Conservation (phyloP, 2,888 invertebrate genomes). For the Oxyteleia sp. region DNA sequence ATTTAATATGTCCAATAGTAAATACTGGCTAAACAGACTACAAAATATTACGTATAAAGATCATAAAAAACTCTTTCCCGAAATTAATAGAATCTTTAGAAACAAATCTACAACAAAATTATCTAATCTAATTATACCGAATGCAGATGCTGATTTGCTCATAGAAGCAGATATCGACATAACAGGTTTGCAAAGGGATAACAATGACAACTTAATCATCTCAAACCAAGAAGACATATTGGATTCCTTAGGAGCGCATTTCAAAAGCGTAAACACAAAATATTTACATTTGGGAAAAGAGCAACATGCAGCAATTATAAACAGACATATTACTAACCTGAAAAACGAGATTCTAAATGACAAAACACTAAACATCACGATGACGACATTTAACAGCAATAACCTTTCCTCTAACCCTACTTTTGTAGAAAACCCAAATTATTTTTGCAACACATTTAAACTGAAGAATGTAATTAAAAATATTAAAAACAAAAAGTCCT, state of each 20-base stretch:
- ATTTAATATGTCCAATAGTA: slow-evolving; percentile 23
- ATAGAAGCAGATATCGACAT: background rate
- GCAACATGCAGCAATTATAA: background rate
- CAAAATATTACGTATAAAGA: slow-evolving; percentile 14
- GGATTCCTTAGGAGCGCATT: slow-evolving; percentile 42
- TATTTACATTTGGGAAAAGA: slow-evolving; percentile 27
- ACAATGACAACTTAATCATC: slow-evolving; percentile 21
- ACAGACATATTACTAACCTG: background rate
- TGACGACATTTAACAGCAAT: slow-evolving; percentile 20
- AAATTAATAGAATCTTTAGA: slow-evolving; percentile 45
- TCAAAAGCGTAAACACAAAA: slow-evolving; percentile 33
- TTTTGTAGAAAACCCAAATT: slow-evolving; percentile 3
- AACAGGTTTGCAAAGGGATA: background rate
- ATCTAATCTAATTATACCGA: background rate
- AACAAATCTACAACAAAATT: slow-evolving; percentile 2
- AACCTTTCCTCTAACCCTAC: slow-evolving; percentile 36
- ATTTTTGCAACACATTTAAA: slow-evolving; percentile 28
- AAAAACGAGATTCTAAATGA: slow-evolving; percentile 30
- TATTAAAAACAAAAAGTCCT: slow-evolving; percentile 67
- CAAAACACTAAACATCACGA: background rate
- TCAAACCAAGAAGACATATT: slow-evolving; percentile 12
- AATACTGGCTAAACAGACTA: slow-evolving; percentile 36
- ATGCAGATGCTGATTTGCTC: background rate
- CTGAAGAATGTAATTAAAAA: slow-evolving; percentile 39
- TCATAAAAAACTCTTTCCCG: slow-evolving; percentile 30